Base-by-base conservation (phyloP, 2,797 vertebrate species). In the Gymnodraco acuticeps region DNA sequence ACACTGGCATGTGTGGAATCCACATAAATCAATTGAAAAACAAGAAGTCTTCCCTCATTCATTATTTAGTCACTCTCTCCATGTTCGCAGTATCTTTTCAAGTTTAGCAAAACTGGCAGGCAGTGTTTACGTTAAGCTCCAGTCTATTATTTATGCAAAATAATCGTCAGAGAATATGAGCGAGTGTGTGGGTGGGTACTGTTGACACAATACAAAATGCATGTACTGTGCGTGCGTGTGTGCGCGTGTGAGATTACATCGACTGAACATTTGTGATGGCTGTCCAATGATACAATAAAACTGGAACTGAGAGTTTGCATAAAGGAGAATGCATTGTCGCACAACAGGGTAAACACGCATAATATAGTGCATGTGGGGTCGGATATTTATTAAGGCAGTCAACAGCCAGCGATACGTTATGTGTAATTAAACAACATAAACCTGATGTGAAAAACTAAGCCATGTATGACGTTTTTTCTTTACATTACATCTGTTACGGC, bases 141-240 rank as follows among this genome's bases (percentile, higher is more conserved):
- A 9, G 74, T 80, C 16, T 77, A 75, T 84, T 84, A 83, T 79
- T 78, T 62, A 88, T 84, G 79, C 52, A 64, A 15, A 52, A 83
- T 85, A 77, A 82, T 77, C 61, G 38, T 61, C 61, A 38, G n/a
- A 4, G 53, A 50, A 56, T 4, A 17, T 55, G 61, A 10, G 12
- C 31, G 77, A 47, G 58, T 10, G 41, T 5, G 41, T 38, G 67
- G 10, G 69, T 19, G 50, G 31, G 27, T 46, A 12, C 8, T 61
- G 60, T 51, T 23, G 9, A 66, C 42, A 52, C 50, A 51, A 33
- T 55, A 51, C 20, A 45, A 43, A 15, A 64, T 19, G 20, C 61
- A 12, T 33, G 0, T 33, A 48, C 23, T 46, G 43, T 31, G 45
- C 7, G 33, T 33, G 33, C 1, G 7, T 7, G 43, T 67, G 42